A percentile compares a stretch with the other conserved stretches of the same genome.
phyloP scores from a whole-genome alignment of 2,797 vertebrate species.

The Leuciscus waleckii region DNA sequence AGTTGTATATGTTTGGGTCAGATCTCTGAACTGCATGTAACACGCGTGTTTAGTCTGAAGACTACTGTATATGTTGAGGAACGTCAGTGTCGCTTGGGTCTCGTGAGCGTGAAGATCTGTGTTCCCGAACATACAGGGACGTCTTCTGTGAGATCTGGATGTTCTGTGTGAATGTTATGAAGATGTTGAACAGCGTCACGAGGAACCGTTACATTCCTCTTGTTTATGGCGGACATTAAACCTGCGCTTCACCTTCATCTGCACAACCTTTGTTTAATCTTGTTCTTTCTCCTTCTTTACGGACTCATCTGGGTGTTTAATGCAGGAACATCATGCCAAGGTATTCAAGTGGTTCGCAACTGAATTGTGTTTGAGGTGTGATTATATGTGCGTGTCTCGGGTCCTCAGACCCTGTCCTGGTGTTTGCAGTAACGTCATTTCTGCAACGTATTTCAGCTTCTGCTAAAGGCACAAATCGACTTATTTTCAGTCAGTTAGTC shows the following conservation, averaged over 20 bases:
- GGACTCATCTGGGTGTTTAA: background rate
- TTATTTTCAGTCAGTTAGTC: background rate
- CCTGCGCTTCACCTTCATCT: slow-evolving; percentile 21
- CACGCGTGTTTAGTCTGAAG: slow-evolving; percentile 65
- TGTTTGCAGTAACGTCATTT: background rate
- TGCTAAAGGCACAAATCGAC: background rate
- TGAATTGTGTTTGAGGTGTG: slow-evolving; percentile 1
- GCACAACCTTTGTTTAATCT: background rate
- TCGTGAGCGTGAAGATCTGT: slow-evolving; percentile 35
- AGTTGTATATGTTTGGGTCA: slow-evolving; percentile 61
- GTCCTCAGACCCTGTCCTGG: background rate
- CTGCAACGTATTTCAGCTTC: background rate
- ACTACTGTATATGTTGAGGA: slow-evolving; percentile 63
- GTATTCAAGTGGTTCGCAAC: background rate
- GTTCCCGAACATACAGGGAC: slow-evolving; percentile 22
- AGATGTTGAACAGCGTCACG: slow-evolving; percentile 49
- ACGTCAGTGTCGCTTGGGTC: slow-evolving; percentile 48
- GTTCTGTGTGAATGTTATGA: slow-evolving; percentile 54
- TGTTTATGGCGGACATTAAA: slow-evolving; percentile 41
- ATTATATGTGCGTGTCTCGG: background rate
- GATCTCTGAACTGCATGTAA: slow-evolving; percentile 56
- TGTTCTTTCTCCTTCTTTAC: background rate
- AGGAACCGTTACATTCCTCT: background rate
- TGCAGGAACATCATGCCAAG: background rate
- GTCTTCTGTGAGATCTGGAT: slow-evolving; percentile 22